Evolutionary conservation across 2,888 invertebrate genomes (phyloP), one percentile per base, ranked within the genome.

Genomic region (Pelosia muscerda): DNA sequence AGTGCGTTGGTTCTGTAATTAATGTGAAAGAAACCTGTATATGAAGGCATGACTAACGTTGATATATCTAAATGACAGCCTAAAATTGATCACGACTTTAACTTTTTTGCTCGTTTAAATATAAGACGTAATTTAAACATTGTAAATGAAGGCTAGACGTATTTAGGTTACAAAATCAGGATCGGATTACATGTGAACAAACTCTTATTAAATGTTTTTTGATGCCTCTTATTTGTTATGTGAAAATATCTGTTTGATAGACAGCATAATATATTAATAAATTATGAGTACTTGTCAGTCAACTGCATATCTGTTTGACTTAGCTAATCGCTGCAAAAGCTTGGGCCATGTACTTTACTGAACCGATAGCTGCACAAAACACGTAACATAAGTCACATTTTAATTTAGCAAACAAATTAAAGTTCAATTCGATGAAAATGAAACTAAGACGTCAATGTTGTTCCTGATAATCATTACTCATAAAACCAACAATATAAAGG

Each of bases 31-130:
- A 64, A 68, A 68, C 59, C 28, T 55, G 28, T 55, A 25, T 54
- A 65, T 58, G 65, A 68, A 58, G 60, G 63, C 60, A 58, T 61
- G 65, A 61, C 69, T 72, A 75, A 65, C 57, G 62, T 71, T 63
- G 78, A 79, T 81, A 71, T 68, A 79, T 79, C 81, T 79, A 71
- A 72, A 75, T 74, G 77, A 81, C 79, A 74, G 67, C 25, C 53
- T 61, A 65, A 81, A 78, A 79, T 79, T 76, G 72, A 74, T 79
- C 79, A 81, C 79, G 77, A 74, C 67, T 69, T 26, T 19, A 9
- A 67, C n/a, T 71, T 81, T 78, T 78, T 81, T 72, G 72, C 64
- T 58, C 23, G 57, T 60, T 60, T 59, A 28, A 62, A 68, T 25
- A 69, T 31, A 61, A 63, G 61, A 67, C 55, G 38, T 55, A 60